A percentile compares a stretch with the other conserved stretches of the same genome.
Conservation (phyloP, 2,113 vertebrate species). For the Etheostoma cragini region DNA sequence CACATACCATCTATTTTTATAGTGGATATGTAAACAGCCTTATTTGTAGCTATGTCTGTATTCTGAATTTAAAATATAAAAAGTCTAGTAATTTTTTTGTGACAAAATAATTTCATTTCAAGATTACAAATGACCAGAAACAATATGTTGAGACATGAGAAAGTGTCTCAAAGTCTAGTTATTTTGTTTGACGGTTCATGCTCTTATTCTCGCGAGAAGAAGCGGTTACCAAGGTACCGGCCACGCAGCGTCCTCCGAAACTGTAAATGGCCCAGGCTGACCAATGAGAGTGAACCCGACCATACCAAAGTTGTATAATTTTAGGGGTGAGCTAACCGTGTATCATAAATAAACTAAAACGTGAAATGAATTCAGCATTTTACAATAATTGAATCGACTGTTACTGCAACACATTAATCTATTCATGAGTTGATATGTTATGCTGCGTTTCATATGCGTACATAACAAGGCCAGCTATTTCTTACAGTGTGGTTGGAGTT, state of each 20-base stretch:
- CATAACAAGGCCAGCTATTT: too few relatives aligned
- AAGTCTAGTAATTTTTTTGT: too few relatives aligned
- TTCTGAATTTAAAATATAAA: too few relatives aligned
- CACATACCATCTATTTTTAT: too few relatives aligned
- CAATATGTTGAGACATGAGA: too few relatives aligned
- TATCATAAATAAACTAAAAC: neutral
- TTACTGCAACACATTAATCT: accelerated
- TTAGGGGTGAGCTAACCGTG: constrained; percentile 10
- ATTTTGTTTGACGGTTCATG: neutral
- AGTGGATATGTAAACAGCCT: too few relatives aligned
- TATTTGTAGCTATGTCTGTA: too few relatives aligned
- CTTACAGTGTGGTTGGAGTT: neutral
- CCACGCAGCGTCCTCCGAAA: constrained; percentile 62
- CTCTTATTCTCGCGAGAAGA: constrained; percentile 53
- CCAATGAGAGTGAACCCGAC: constrained; percentile 55
- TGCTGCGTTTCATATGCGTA: neutral
- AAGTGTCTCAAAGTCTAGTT: too few relatives aligned
- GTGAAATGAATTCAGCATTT: neutral
- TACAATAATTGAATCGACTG: neutral
- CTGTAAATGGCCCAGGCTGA: constrained; percentile 11
- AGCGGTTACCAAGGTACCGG: constrained; percentile 42
- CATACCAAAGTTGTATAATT: constrained; percentile 47
- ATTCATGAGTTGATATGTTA: accelerated
- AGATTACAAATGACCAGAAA: too few relatives aligned
- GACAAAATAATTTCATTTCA: too few relatives aligned